Base-by-base conservation (phyloP, 1,140 invertebrate species). In the Brachionus rubens region DNA sequence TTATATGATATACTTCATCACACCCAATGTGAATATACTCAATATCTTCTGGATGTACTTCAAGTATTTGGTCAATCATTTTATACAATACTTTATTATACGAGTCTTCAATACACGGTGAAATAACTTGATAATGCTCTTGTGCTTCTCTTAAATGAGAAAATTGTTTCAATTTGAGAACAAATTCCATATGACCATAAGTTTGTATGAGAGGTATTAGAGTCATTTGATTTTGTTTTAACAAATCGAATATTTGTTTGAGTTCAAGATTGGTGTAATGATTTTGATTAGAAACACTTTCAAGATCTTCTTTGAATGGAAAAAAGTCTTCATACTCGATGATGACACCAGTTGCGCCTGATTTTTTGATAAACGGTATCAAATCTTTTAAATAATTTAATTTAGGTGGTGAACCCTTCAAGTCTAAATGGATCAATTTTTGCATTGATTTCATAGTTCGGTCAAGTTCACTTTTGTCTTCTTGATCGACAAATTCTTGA, bases 271-370 rank as follows among this genome's bases (percentile, higher is more conserved):
- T 54, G 3, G 48, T 54, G 56, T 75, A 75, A 56, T 54, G 48
- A 40, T 54, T 54, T 30, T 56, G 33, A 41, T 75, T 54, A 5
- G 24, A 12, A 6, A 95, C 83, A 1, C 86, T 83, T n/a, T 84
- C 83, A 3, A 98, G 82, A 0, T 84, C 82, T 0, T 89, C 91
- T 24, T 85, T 86, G 83, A 91, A 98, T 0, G 95, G 95, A 84
- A 98, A 98, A 91, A 95, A 96, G 80, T 99, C 96, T 86, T 98
- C 96, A 86, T 96, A 98, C 83, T 98, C 96, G 67, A 96, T 84
- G 1, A 97, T 85, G 26, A 97, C 83, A 1, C 92, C 93, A 50
- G 91, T 97, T 0, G 91, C 92, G 19, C 90, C 91, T 90, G 92
- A 82, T 52, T 87, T 87, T 79, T 89, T 89, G 0, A 96, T 80